Percentiles rank a stretch among this genome's conserved stretches.
Conservation (phyloP, 1,140 invertebrate species). For the Euglossa dilemma region DNA sequence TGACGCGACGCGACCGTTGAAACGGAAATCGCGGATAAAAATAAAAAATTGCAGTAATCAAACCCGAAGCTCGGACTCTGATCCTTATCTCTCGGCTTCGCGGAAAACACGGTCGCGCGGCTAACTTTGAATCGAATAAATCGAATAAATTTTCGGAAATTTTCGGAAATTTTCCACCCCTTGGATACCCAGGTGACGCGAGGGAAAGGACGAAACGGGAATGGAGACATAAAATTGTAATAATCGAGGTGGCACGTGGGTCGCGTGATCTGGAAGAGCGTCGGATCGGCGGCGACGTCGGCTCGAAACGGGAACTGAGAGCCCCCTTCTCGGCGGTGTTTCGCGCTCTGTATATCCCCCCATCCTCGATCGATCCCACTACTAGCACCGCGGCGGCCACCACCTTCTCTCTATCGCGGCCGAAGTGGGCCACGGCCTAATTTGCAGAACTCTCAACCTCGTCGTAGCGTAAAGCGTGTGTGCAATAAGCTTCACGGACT, state of each 20-base stretch:
- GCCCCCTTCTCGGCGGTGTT: slow-evolving; percentile 11
- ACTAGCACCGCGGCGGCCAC: slow-evolving; percentile 14
- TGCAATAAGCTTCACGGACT: slow-evolving; percentile 63
- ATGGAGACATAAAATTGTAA: background rate
- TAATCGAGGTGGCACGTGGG: slow-evolving; percentile 23
- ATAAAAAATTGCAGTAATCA: too few species aligned
- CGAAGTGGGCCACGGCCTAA: slow-evolving; percentile 81
- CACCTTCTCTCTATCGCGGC: slow-evolving; percentile 57
- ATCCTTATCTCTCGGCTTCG: too few species aligned
- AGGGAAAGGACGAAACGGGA: background rate
- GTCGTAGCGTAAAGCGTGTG: slow-evolving; percentile 49
- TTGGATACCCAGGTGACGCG: too few species aligned
- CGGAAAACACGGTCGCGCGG: too few species aligned
- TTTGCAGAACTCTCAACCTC: slow-evolving; percentile 76
- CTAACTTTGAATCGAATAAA: too few species aligned
- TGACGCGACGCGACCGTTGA: too few species aligned
- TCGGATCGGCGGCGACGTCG: slow-evolving; percentile 46
- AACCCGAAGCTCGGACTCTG: too few species aligned
- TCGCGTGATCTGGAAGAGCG: background rate
- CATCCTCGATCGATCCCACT: slow-evolving; percentile 60
- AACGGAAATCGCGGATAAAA: too few species aligned
- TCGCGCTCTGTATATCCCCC: slow-evolving; percentile 26
- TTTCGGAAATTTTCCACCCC: too few species aligned
- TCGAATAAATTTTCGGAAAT: too few species aligned
- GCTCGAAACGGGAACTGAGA: slow-evolving; percentile 46